Base-by-base conservation (phyloP, 2,888 invertebrate species). In the Meliscaeva auricollis region DNA sequence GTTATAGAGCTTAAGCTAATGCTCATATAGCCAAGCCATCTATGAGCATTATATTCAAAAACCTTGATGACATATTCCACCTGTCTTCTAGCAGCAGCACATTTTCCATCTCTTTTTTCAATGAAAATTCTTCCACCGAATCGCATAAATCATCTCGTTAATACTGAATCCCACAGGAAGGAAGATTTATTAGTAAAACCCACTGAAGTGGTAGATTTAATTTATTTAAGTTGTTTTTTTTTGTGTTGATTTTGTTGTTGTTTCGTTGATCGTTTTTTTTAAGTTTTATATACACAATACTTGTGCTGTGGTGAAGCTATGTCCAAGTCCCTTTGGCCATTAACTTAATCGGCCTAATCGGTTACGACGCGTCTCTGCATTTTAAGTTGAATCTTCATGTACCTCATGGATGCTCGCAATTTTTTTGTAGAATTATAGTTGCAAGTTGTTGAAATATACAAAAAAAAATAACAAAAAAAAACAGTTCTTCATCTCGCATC, bases 331-430 rank as follows among this genome's bases (percentile, higher is more conserved):
- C 68, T 64, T 38, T 20, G 85, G 85, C 76, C 85, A 85, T 85
- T 85, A 81, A 85, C 76, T 85, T 85, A 85, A 85, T 85, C 85
- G 81, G 76, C 85, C 85, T 85, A 85, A 85, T 85, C 85, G 85
- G 85, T 85, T 85, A 85, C 85, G 85, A 85, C 81, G 85, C 85
- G 85, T 85, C 85, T 81, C 85, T 81, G 85, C 85, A 85, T 85
- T 85, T 85, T 85, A 81, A 85, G 85, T 81, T 85, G 76, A 85
- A 85, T 73, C 85, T 85, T 77, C 85, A 85, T 85, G 85, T 85
- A 85, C 72, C 68, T 52, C 48, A 50, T 26, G 81, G 85, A 85
- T 85, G 85, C 81, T 76, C 72, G 84, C 68, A 80, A 85, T 85
- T 72, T 84, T 80, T 80, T 54, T 76, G 20, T 26, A 58, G 46